Evolutionary conservation across 2,888 invertebrate genomes (phyloP).

Genomic region (Petrolisthes manimaculis): DNA sequence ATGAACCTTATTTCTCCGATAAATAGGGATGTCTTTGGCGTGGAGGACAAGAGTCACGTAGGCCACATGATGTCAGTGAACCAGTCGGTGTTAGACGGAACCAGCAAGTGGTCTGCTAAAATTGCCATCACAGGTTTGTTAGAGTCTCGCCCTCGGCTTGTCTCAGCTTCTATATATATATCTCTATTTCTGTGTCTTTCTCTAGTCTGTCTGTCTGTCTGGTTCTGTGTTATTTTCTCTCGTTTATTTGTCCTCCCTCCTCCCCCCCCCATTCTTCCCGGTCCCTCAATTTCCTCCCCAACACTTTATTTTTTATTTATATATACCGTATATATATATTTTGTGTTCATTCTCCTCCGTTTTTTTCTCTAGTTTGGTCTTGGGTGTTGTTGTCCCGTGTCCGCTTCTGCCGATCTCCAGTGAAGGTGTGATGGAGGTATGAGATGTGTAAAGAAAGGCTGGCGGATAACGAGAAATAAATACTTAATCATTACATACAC

Average conservation of each 20-base stretch:
- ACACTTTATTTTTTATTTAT: too few relatives aligned
- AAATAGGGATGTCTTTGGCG: conserved; percentile 92
- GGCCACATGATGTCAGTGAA: conserved; percentile 98
- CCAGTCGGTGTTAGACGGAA: conserved; percentile 98
- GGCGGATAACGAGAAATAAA: too few relatives aligned
- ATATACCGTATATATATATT: too few relatives aligned
- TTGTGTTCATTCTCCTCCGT: neutral
- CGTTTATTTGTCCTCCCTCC: neutral
- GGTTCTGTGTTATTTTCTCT: conserved; percentile 24
- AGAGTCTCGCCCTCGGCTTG: conserved; percentile 62
- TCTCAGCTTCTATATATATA: conserved; percentile 3
- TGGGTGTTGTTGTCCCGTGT: conserved; percentile 36
- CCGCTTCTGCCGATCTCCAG: neutral
- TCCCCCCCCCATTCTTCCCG: neutral
- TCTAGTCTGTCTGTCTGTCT: conserved; percentile 21
- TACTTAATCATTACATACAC: too few relatives aligned
- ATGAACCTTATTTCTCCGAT: conserved; percentile 64
- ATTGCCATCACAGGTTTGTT: conserved; percentile 99
- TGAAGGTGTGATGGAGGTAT: neutral
- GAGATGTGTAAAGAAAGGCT: too few relatives aligned
- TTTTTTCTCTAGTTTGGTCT: conserved; percentile 17
- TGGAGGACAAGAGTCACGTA: conserved; percentile 92
- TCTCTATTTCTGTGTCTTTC: conserved; percentile 21
- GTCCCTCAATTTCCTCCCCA: too few relatives aligned
- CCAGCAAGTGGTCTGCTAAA: conserved; percentile 99